Evolutionary conservation across 2,888 invertebrate species (phyloP), one percentile per base, ranked within the genome.

Genomic region (Belgica antarctica): DNA sequence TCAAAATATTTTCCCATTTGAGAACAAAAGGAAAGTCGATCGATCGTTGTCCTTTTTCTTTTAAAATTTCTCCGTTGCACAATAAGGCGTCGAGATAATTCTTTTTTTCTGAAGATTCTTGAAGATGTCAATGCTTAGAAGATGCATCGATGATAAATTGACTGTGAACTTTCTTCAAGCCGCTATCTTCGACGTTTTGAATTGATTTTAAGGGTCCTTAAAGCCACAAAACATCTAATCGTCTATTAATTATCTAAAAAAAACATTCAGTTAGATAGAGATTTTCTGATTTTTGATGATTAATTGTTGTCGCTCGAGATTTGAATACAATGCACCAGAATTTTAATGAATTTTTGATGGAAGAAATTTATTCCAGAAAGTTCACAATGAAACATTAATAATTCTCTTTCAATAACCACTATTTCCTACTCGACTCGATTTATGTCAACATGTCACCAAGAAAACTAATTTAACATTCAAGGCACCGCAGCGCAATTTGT

Each of bases 51-150:
- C 27, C 47, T 34, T 25, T 63, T 62, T 22, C 17, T 62, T 34
- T 62, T 62, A n/a, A 19, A 65, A 46, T 65, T 65, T 65, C 65
- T 65, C 46, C 41, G 52, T 27, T 27, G 27, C 59, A 59, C 59
- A 59, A 59, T 59, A 59, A 24, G 27, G n/a, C 17, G 52, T 22
- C 52, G 22, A 59, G 25, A 59, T 59, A 59, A 59, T 59, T 59
- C 25, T 25, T 22, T 22, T 15, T 27, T 59, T 27, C 27, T n/a
- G 5, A 10, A 12, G 2, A 27, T 27, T 59, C 59, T 27, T 8
- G 25, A 22, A 27, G 5, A 59, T 59, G 59, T 59, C 59, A 59
- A 59, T 59, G 25, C 59, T 59, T 4, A n/a, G 59, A 27, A 27
- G 27, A 25, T 59, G 34, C 59, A 3, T 59, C 27, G 59, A 59